A percentile compares a stretch with the other conserved stretches of the same genome.
phyloP scores from a whole-genome alignment of 2,113 vertebrate species.

The Xiphophorus hellerii region DNA sequence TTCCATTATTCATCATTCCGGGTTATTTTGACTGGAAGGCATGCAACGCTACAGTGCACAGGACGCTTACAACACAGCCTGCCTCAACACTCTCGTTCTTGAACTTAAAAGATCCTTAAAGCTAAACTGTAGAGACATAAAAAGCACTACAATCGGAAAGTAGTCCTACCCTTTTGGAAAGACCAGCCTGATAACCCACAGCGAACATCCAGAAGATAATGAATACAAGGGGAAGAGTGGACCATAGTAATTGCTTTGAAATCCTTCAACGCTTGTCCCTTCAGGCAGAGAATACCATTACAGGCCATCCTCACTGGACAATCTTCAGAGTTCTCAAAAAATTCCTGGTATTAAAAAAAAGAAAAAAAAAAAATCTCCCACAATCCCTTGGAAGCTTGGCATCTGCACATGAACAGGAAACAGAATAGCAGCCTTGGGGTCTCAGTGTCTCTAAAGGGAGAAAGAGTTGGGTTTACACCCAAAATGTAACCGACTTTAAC shows the following conservation, averaged over 20 bases:
- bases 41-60: conserved; percentile 34
- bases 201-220: conserved; percentile 51
- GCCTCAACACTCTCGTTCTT: conserved; percentile 11
- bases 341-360: conserved; percentile 5
- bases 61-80: conserved; percentile 44
- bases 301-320: conserved; percentile 26
- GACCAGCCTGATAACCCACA: conserved; percentile 56
- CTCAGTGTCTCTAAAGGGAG: conserved; percentile 36
- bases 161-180: conserved; percentile 39
- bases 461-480: conserved; percentile 48
- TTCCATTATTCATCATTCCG: conserved; percentile 51
- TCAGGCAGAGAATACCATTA: conserved; percentile 42
- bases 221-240: conserved; percentile 39
- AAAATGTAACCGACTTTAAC: conserved; percentile 44
- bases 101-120: conserved; percentile 28
- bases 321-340: conserved; percentile 15
- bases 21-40: conserved; percentile 56
- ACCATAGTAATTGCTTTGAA: conserved; percentile 58
- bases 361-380: background rate
- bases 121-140: conserved; percentile 1
- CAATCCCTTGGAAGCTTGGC: conserved; percentile 26
- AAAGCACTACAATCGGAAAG: conserved; percentile 21
- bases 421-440: conserved; percentile 51
- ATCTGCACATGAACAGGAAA: conserved; percentile 46
- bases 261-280: conserved; percentile 53